These are phyloP conservation scores for Patiria pectinifera DNA, from an alignment of 53 echinoderm and acorn worm genomes.

Conservation along the genomic window DNA sequence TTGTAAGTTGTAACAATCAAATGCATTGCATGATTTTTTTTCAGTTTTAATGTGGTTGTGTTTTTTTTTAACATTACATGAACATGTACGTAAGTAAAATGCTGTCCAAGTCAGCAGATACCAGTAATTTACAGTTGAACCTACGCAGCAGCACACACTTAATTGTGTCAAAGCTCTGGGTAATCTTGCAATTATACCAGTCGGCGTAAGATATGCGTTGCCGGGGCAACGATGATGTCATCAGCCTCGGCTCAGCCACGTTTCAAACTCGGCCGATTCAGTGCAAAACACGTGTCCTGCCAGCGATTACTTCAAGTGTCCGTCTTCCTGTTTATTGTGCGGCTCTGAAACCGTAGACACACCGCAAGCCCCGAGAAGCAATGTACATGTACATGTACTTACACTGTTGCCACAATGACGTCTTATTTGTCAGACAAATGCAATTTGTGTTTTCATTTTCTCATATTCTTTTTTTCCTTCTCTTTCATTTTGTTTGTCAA, in stretches of 20 bases:
- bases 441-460: constrained; percentile 16
- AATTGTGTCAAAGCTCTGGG: constrained; percentile 3
- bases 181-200: constrained; percentile 64
- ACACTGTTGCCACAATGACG: constrained; percentile 21
- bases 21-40: no score
- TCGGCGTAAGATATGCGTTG: constrained; percentile 59
- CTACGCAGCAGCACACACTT: neutral
- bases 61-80: no score
- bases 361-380: neutral
- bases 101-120: neutral
- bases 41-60: no score
- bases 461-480: neutral
- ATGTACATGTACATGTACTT: neutral
- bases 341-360: constrained; percentile 11
- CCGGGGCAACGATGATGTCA: constrained; percentile 56
- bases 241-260: constrained; percentile 10
- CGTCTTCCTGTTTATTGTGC: constrained; percentile 35
- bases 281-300: constrained; percentile 37
- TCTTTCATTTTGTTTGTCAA: neutral
- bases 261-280: constrained; percentile 41
- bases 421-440: constrained; percentile 39
- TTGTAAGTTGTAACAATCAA: no score
- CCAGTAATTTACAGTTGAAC: neutral
- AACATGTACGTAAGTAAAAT: neutral
- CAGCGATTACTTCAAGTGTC: constrained; percentile 11